Percentiles rank a stretch among this genome's conserved stretches.
Evolutionary conservation across 2,797 vertebrate species (phyloP).

Genomic region (Harpagifer antarcticus): DNA sequence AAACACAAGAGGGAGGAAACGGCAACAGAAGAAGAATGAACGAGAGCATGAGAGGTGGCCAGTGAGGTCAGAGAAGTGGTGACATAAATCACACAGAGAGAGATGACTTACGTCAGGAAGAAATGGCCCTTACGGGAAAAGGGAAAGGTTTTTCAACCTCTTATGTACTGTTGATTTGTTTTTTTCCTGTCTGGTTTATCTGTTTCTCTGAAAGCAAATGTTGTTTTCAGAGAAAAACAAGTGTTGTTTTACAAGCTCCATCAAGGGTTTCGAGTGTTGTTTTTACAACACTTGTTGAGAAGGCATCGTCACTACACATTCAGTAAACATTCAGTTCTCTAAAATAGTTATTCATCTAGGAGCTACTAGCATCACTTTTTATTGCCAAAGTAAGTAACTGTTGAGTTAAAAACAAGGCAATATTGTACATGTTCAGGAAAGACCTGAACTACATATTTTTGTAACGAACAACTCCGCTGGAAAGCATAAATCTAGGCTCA

Average conservation of each 20-base stretch:
- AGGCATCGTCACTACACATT: not conserved
- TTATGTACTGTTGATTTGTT: conserved; percentile 19
- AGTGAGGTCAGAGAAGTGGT: conserved; percentile 39
- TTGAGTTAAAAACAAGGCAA: not conserved
- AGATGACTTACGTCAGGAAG: conserved; percentile 6
- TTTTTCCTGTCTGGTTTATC: conserved; percentile 3
- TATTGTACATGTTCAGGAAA: not conserved
- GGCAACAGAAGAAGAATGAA: conserved; percentile 4
- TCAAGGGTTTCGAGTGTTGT: too few relatives aligned
- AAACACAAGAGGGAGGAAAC: not conserved
- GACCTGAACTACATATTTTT: conserved; percentile 1
- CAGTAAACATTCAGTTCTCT: not conserved
- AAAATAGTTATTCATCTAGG: not conserved
- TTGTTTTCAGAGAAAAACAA: conserved; percentile 8
- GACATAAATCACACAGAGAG: conserved; percentile 42
- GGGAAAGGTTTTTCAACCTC: conserved; percentile 17
- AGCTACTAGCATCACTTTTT: not conserved
- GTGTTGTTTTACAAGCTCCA: conserved; percentile 1
- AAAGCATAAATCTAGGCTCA: conserved; percentile 44
- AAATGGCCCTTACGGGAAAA: conserved; percentile 40
- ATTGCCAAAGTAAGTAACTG: not conserved
- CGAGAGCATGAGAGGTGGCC: conserved; percentile 33
- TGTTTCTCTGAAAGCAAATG: conserved; percentile 2
- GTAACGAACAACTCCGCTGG: conserved; percentile 35
- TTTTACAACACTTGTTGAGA: not conserved